phyloP scores from a whole-genome alignment of 2,888 invertebrate genomes.

The Synanthedon formicaeformis region DNA sequence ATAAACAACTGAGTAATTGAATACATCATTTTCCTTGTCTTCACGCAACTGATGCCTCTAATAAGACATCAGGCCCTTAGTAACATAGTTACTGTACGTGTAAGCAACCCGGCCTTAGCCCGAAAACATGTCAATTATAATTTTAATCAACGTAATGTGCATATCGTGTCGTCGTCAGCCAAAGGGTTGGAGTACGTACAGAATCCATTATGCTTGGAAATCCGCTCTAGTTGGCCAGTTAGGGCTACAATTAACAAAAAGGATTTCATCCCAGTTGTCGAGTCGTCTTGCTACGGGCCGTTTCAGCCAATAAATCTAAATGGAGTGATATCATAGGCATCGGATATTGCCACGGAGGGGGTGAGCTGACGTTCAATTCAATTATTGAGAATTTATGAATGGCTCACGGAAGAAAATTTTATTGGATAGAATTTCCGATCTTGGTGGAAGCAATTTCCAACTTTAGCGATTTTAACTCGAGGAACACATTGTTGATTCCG shows the following conservation, averaged over 20 bases:
- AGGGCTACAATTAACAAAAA: constrained; percentile 40
- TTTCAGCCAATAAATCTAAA: constrained; percentile 28
- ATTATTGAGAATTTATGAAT: constrained; percentile 61
- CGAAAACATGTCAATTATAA: constrained; percentile 10
- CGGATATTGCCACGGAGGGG: constrained; percentile 36
- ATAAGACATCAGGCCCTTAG: too few species aligned
- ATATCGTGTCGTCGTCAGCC: constrained; percentile 7
- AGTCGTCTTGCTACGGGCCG: neutral
- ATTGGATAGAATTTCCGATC: constrained; percentile 47
- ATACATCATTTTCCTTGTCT: too few species aligned
- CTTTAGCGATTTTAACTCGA: constrained; percentile 40
- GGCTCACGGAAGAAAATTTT: constrained; percentile 47
- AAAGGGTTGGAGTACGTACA: neutral
- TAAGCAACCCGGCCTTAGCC: too few species aligned
- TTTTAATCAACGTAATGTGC: constrained; percentile 41
- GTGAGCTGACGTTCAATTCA: constrained; percentile 49
- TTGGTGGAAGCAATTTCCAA: constrained; percentile 40
- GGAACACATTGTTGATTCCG: constrained; percentile 32
- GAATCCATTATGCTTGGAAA: constrained; percentile 39
- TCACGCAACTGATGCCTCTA: too few species aligned
- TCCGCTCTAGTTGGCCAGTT: constrained; percentile 23
- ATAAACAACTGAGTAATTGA: too few species aligned
- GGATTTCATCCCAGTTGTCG: constrained; percentile 15
- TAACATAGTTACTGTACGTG: too few species aligned
- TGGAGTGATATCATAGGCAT: constrained; percentile 42